These are phyloP conservation scores for Pseudoips prasinana DNA, from an alignment of 2,888 invertebrate species.

Conservation along the genomic window DNA sequence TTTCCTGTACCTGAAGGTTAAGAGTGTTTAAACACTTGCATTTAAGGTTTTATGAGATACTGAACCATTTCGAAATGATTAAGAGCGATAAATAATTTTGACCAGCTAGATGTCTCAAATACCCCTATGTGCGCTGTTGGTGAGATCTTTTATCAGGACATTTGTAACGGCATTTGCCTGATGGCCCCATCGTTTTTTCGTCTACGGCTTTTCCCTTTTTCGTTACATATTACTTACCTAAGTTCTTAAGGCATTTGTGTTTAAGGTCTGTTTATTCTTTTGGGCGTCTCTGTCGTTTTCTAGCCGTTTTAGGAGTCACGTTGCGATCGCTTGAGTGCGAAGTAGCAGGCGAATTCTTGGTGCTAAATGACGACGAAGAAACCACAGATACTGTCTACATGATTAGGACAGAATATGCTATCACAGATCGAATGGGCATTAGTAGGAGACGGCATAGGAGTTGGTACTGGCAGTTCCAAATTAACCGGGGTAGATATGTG, in stretches of 20 bases:
- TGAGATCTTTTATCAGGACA: constrained; percentile 12
- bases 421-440: constrained; percentile 10
- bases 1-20: too few relatives aligned
- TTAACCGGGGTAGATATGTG: constrained; percentile 8
- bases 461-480: constrained; percentile 14
- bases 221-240: constrained; percentile 13
- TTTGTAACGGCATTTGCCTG: constrained; percentile 18
- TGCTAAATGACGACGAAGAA: constrained; percentile 2
- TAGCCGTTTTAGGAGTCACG: constrained; percentile 4
- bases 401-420: constrained; percentile 5
- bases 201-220: constrained; percentile 17
- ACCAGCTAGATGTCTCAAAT: too few relatives aligned
- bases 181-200: constrained; percentile 14
- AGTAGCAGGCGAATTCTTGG: constrained; percentile 3
- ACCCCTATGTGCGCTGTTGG: too few relatives aligned
- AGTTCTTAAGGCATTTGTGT: constrained; percentile 20
- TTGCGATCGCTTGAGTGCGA: constrained; percentile 3
- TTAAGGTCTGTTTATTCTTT: constrained; percentile 19
- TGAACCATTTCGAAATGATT: too few relatives aligned
- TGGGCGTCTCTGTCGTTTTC: constrained; percentile 8
- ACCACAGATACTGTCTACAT: constrained; percentile 4
- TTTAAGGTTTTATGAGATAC: too few relatives aligned
- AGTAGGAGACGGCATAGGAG: constrained; percentile 17
- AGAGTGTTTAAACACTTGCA: too few relatives aligned
- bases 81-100: too few relatives aligned